Base-by-base conservation (phyloP, 1,140 invertebrate species). In the Pissodes strobi region DNA sequence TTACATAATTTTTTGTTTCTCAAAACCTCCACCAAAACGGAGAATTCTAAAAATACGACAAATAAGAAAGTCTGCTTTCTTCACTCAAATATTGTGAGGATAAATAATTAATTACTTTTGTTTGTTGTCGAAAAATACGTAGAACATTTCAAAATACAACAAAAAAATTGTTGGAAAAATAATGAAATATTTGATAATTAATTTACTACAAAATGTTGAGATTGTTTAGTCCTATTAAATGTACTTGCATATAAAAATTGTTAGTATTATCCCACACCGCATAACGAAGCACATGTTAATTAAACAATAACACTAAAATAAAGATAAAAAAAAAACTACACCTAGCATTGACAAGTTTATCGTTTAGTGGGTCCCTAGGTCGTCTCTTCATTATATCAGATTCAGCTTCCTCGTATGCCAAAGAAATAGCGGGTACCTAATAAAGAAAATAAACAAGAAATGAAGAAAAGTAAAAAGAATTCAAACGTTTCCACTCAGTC, bases 301-400 rank as follows among this genome's bases (percentile, higher is more conserved):
- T 41, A 59, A 8, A n/a, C n/a, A 56, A 41, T 55, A 15, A 58
- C 21, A 55, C 8, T 17, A 56, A 55, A 68, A 67, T 30, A 61
- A 66, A 66, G 73, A 67, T 30, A 62, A 68, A 69, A 71, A 73
- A 60, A 66, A 69, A 69, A 73, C 59, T 67, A 69, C 69, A 94
- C 92, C 95, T 96, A 88, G 95, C 92, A 83, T 99, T 99, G 77
- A 99, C 97, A 79, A 98, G 88, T 86, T 96, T 96, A 86, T 98
- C 95, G 79, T 87, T 90, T 82, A 88, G 85, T 78, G 95, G 93
- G 81, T 99, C 94, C 88, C 97, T 89, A 80, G 97, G 97, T 81
- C 91, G 91, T 83, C 97, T 88, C 88, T 99, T 99, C 97, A 99
- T 99, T 84, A 99, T 99, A 88, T 99, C 97, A 81, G 92, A 94